phyloP scores from a whole-genome alignment of 2,797 vertebrate species.

The Hylomyscus alleni region DNA sequence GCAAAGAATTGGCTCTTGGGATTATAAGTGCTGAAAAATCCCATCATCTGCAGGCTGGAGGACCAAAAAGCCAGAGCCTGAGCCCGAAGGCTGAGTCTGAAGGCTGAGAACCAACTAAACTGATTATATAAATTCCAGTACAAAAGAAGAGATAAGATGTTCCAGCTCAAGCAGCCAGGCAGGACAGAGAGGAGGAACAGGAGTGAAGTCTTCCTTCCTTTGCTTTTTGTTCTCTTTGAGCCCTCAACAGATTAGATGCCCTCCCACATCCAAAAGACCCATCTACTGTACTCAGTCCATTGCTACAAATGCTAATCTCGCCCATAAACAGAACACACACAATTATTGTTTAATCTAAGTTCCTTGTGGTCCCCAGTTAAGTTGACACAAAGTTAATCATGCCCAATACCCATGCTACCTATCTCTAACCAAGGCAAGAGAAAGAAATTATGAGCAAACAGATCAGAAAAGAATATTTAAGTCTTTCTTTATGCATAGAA shows the following conservation, averaged over 20 bases:
- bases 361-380: conserved; percentile 8
- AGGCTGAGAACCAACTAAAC: background rate
- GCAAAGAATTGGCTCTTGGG: background rate
- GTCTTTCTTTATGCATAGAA: background rate
- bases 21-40: background rate
- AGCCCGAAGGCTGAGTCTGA: background rate
- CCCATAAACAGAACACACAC: background rate
- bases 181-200: background rate
- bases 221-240: conserved; percentile 5
- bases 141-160: conserved; percentile 12
- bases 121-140: background rate
- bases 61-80: background rate
- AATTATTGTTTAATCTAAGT: conserved; percentile 19
- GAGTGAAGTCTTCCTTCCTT: background rate
- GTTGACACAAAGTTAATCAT: conserved; percentile 27
- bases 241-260: background rate
- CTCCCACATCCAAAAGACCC: background rate
- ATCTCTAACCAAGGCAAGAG: conserved; percentile 35
- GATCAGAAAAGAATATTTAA: conserved; percentile 29
- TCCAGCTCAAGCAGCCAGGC: background rate
- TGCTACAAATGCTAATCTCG: conserved; percentile 43
- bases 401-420: background rate
- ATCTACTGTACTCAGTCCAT: background rate
- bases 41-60: background rate
- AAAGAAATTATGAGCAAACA: conserved; percentile 46